phyloP scores from a whole-genome alignment of 1,140 invertebrate genomes.

The Himalopsyche phryganea region DNA sequence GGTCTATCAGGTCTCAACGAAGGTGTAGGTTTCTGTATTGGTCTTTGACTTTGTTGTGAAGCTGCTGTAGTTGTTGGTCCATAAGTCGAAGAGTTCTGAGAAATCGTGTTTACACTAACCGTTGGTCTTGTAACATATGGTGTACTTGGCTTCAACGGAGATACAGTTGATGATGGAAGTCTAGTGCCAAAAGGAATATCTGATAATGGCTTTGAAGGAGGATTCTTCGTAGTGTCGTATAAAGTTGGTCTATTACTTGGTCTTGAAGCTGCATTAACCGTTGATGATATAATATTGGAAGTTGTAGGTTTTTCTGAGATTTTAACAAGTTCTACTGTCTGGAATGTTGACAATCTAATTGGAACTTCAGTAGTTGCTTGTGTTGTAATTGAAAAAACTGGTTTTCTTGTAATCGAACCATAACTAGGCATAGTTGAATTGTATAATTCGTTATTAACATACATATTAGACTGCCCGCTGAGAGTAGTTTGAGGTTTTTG shows the following conservation, averaged over 20 bases:
- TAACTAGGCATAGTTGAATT: constrained; percentile 25
- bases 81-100: neutral
- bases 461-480: neutral
- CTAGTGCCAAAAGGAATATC: constrained; percentile 31
- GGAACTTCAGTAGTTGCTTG: constrained; percentile 41
- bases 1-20: constrained; percentile 42
- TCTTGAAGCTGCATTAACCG: constrained; percentile 38
- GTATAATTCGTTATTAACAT: constrained; percentile 32
- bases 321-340: constrained; percentile 46
- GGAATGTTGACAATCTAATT: constrained; percentile 53
- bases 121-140: constrained; percentile 36
- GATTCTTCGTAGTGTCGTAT: constrained; percentile 40
- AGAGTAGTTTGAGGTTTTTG: constrained; percentile 19
- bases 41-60: constrained; percentile 23
- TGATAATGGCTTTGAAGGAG: constrained; percentile 37
- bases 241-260: constrained; percentile 34
- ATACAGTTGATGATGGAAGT: constrained; percentile 38
- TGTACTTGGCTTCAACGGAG: constrained; percentile 43
- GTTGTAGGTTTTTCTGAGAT: constrained; percentile 37
- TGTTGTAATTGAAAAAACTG: constrained; percentile 25
- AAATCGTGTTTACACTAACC: constrained; percentile 39
- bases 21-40: constrained; percentile 26
- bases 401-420: constrained; percentile 34
- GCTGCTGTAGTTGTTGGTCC: constrained; percentile 19
- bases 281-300: constrained; percentile 28